Evolutionary conservation across 1,140 invertebrate species (phyloP), one percentile per base, ranked within the genome.

Genomic region (Ceratina calcarata): DNA sequence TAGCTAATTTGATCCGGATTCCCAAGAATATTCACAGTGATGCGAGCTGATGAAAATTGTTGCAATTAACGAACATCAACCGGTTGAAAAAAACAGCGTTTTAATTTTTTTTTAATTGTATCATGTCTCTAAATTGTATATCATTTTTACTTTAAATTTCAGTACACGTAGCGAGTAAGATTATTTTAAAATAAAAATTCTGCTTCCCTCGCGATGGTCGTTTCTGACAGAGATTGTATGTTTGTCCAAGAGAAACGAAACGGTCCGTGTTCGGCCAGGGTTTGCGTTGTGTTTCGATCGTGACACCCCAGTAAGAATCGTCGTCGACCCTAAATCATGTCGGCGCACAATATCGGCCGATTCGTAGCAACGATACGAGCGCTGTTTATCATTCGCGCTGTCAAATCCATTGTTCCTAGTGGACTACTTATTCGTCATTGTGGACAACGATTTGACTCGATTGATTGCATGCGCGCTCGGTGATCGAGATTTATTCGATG

Each of bases 371-470:
- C 67, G 66, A 64, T 71, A 69, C n/a, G 15, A 0, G 27, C 12
- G 32, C 37, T 60, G 60, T 78, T 67, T 67, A 51, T 79, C 78
- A 80, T 81, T 60, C 58, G 22, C 68, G 71, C 79, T 70, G 83
- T 85, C 78, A 65, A 73, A 77, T 55, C 55, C 60, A 85, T 84
- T 85, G 83, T 85, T 61, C 16, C 12, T 15, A 37, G 78, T 37
- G 73, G 70, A 84, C 78, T 81, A 84, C 79, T 80, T 84, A 81
- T 64, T 77, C 83, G 73, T 85, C 83, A 81, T 81, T 84, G 72
- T 73, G 70, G 45, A 12, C 78, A n/a, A 64, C 78, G 58, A 83
- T 83, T 78, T 61, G 58, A 61, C 82, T 77, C 73, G 73, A 81
- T 77, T 72, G 64, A 84, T 85, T 13, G 70, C 58, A 16, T 16